Evolutionary conservation across 2,888 invertebrate species (phyloP), one percentile per base, ranked within the genome.

Genomic region (Dryobota labecula): DNA sequence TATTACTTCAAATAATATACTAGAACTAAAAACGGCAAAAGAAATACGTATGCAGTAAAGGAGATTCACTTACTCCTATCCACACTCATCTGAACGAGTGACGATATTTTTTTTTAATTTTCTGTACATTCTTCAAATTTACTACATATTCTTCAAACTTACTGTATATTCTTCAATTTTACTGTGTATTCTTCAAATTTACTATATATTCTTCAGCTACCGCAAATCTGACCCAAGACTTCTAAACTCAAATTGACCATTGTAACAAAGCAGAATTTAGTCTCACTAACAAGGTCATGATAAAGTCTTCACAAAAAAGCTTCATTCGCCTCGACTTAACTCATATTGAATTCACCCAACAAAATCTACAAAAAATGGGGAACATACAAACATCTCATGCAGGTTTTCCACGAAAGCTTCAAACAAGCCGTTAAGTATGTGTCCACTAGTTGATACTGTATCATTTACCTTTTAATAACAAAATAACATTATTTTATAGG

Each of bases 361-460:
- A 27, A 70, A 49, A 49, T 49, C 3, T 9, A 24, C 27, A 15
- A 51, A 61, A 54, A 43, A 45, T 3, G 8, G 2, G 30, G 33
- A 11, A n/a, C 2, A 47, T 47, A 47, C 11, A 47, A 33, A 72
- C 58, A 75, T 53, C 43, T 76, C 78, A 76, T 76, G 78, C 81
- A 78, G 45, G 57, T 69, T 66, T 71, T 69, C 82, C 79, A 80
- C 43, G 30, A 27, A 65, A 72, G 57, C 58, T 49, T 66, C 82
- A 63, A 77, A 69, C 30, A 54, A 58, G 47, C 63, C 43, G n/a
- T 20, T 53, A 65, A 70, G 18, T 74, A 33, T 68, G 84, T 83
- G 83, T 84, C 83, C 83, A 83, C 83, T 84, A 83, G 83, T 76
- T 82, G 49, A 66, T 60, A 63, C 27, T 11, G 6, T 41, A 73